Evolutionary conservation across 2,797 vertebrate species (phyloP).

Genomic region (Phoebastria nigripes): DNA sequence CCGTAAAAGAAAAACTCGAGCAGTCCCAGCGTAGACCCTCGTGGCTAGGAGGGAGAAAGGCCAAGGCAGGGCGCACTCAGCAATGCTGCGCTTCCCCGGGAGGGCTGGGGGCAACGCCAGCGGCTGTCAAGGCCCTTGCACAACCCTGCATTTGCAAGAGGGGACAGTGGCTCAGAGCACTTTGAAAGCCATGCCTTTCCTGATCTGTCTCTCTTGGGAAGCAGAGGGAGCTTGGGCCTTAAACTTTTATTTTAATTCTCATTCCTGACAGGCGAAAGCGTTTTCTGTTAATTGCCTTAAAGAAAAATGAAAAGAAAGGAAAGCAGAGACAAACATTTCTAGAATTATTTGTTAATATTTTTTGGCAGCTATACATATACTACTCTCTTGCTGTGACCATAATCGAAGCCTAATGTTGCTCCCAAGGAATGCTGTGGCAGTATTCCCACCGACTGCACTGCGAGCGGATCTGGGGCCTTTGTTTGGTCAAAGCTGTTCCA

Average conservation of each 20-base stretch:
- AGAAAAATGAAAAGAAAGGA: background rate
- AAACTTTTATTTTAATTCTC: background rate
- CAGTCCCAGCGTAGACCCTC: rapidly evolving
- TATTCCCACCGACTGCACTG: conserved; percentile 16
- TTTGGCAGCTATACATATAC: conserved; percentile 23
- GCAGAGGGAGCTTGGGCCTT: background rate
- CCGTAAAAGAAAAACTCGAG: background rate
- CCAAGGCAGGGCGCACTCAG: background rate
- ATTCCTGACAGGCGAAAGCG: background rate
- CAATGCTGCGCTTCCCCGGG: background rate
- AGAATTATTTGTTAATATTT: conserved; percentile 57
- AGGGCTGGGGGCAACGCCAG: background rate
- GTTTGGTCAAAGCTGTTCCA: conserved; percentile 62
- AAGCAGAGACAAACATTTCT: conserved; percentile 5
- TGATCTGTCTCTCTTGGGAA: background rate
- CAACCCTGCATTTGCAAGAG: background rate
- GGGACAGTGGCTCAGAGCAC: background rate
- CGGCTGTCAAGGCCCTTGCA: background rate
- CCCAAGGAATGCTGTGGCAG: conserved; percentile 57
- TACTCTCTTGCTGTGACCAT: conserved; percentile 56
- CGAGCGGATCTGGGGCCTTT: conserved; percentile 21
- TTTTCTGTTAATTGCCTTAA: background rate
- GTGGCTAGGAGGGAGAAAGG: background rate
- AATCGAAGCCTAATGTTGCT: conserved; percentile 58
- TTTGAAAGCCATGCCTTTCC: background rate